Evolutionary conservation across 1,140 invertebrate species (phyloP).

Genomic region (Drosophila nikananu): DNA sequence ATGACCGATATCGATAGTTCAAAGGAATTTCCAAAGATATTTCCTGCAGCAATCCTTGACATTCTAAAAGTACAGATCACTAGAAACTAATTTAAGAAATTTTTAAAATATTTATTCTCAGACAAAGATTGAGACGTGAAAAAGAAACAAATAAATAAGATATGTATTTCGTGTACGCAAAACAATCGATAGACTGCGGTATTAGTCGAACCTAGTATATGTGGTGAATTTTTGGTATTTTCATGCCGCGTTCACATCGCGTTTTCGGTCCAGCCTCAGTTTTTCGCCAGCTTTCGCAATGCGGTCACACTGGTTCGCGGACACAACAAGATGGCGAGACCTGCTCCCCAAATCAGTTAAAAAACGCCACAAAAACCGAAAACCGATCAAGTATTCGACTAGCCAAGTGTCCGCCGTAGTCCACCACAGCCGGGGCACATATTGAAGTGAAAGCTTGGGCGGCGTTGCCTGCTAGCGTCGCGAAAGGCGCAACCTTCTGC

Average conservation of each 20-base stretch:
- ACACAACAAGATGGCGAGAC: constrained; percentile 78
- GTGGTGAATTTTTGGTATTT: constrained; percentile 31
- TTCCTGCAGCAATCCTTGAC: no score
- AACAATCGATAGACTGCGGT: constrained; percentile 9
- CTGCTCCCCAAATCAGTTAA: constrained; percentile 57
- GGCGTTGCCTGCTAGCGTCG: constrained; percentile 53
- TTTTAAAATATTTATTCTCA: not conserved
- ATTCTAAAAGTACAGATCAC: not conserved
- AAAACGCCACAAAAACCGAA: constrained; percentile 63
- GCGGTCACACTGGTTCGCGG: constrained; percentile 67
- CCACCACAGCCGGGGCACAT: constrained; percentile 38
- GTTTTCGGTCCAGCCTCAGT: constrained; percentile 41
- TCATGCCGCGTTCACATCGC: constrained; percentile 17
- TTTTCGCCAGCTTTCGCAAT: constrained; percentile 56
- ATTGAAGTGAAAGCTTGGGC: constrained; percentile 43
- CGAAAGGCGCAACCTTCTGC: constrained; percentile 45
- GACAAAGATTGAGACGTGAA: not conserved
- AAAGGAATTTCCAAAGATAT: not conserved
- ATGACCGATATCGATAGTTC: constrained; percentile 30
- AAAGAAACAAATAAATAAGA: not conserved
- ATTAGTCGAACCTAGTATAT: not conserved
- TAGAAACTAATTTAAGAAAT: not conserved
- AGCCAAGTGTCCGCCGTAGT: constrained; percentile 39
- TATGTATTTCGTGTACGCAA: not conserved
- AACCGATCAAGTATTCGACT: constrained; percentile 40